These are phyloP conservation scores for Asobara japonica DNA, from an alignment of 1,140 invertebrate species.

Conservation along the genomic window DNA sequence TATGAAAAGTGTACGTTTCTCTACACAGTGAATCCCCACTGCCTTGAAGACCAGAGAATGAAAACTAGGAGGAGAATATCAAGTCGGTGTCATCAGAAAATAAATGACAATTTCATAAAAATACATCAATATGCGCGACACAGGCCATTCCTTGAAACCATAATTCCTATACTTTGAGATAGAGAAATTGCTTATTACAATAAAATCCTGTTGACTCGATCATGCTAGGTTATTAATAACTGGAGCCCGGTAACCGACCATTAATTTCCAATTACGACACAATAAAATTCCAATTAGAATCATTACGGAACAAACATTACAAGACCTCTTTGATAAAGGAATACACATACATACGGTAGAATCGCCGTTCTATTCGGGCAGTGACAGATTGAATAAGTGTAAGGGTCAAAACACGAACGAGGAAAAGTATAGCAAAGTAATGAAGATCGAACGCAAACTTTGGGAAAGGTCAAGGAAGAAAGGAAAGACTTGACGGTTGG, in stretches of 20 bases:
- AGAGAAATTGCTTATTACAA: background rate
- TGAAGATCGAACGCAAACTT: too few species aligned
- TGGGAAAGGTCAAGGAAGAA: too few species aligned
- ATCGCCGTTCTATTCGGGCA: too few species aligned
- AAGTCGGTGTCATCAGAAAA: constrained; percentile 20
- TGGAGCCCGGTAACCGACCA: constrained; percentile 54
- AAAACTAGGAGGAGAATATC: background rate
- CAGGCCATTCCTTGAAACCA: constrained; percentile 1
- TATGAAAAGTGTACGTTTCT: background rate
- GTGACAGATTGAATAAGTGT: too few species aligned
- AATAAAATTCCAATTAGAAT: constrained; percentile 68
- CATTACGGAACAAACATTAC: constrained; percentile 65
- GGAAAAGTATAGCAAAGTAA: too few species aligned
- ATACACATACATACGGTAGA: constrained; percentile 29
- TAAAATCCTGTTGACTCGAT: constrained; percentile 15
- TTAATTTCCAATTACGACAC: constrained; percentile 66
- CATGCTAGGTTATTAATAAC: constrained; percentile 50
- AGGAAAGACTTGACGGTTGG: too few species aligned
- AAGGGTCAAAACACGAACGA: too few species aligned
- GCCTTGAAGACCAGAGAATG: constrained; percentile 9
- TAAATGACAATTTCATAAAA: constrained; percentile 36
- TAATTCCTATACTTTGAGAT: background rate
- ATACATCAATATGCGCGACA: constrained; percentile 8
- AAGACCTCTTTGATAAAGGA: constrained; percentile 45
- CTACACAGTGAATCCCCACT: constrained; percentile 33